Evolutionary conservation across 2,797 vertebrate genomes (phyloP).

Genomic region (Micrastur ruficollis): DNA sequence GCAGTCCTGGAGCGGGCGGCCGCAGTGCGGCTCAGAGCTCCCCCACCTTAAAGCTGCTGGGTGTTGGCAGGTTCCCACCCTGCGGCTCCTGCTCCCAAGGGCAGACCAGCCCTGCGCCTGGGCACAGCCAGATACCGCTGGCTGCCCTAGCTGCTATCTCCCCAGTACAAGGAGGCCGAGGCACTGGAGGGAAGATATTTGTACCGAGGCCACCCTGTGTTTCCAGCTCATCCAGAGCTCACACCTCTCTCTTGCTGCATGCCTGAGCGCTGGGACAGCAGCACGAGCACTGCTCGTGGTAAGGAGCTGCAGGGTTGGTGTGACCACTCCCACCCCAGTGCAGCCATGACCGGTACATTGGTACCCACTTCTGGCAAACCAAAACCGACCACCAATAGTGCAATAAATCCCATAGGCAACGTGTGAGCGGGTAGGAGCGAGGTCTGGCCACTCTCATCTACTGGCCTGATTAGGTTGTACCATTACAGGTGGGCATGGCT

Average conservation of each 20-base stretch:
- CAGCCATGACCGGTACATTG: accelerated
- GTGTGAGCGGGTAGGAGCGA: not conserved
- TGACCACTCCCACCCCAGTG: not conserved
- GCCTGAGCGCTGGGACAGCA: accelerated
- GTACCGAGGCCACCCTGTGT: not conserved
- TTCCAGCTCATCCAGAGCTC: not conserved
- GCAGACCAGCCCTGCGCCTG: not conserved
- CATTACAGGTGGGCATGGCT: not conserved
- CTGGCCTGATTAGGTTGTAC: not conserved
- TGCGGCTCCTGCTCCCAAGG: accelerated
- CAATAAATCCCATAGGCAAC: not conserved
- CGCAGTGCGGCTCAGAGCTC: accelerated
- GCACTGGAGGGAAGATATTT: not conserved
- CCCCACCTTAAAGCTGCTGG: not conserved
- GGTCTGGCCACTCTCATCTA: not conserved
- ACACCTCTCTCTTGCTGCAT: not conserved
- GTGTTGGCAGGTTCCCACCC: not conserved
- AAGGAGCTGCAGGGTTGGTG: not conserved
- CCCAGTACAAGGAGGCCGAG: not conserved
- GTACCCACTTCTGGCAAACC: not conserved
- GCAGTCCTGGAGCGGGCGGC: accelerated
- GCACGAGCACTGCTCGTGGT: not conserved
- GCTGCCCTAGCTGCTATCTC: not conserved
- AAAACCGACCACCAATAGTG: accelerated
- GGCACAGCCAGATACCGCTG: not conserved